Evolutionary conservation across 2,113 vertebrate species (phyloP).

Genomic region (Mungos mungo): DNA sequence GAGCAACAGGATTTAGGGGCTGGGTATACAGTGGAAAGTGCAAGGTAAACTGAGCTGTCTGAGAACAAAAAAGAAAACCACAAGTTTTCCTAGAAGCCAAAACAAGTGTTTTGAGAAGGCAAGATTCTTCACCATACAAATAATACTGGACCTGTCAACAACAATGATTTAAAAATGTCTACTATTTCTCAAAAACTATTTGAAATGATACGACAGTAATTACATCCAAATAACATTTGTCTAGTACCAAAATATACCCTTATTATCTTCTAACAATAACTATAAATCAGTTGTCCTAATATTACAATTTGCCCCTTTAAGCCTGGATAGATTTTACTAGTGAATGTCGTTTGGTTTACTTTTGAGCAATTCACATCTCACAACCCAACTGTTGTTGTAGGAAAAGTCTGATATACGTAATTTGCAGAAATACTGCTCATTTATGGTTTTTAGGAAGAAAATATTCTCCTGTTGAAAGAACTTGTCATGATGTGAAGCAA

Average conservation of each 20-base stretch:
- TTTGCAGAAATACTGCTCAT: neutral
- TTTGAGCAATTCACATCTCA: neutral
- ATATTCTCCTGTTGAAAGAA: neutral
- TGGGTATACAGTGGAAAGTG: neutral
- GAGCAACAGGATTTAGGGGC: neutral
- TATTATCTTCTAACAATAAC: neutral
- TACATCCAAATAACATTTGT: neutral
- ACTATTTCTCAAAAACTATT: neutral
- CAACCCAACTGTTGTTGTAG: neutral
- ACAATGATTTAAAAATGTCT: neutral
- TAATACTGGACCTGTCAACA: neutral
- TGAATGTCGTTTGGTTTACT: neutral
- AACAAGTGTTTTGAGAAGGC: neutral
- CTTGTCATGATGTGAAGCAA: neutral
- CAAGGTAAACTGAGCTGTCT: neutral
- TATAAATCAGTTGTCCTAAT: neutral
- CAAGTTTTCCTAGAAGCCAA: neutral
- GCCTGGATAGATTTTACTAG: neutral
- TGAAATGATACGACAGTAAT: neutral
- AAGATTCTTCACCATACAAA: neutral
- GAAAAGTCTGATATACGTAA: neutral
- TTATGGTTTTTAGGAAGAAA: neutral
- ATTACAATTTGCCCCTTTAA: neutral
- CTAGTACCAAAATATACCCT: fast-evolving
- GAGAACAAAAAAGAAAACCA: neutral